Conservation (phyloP, 2,888 invertebrate species). For the Miltochrista miniata region DNA sequence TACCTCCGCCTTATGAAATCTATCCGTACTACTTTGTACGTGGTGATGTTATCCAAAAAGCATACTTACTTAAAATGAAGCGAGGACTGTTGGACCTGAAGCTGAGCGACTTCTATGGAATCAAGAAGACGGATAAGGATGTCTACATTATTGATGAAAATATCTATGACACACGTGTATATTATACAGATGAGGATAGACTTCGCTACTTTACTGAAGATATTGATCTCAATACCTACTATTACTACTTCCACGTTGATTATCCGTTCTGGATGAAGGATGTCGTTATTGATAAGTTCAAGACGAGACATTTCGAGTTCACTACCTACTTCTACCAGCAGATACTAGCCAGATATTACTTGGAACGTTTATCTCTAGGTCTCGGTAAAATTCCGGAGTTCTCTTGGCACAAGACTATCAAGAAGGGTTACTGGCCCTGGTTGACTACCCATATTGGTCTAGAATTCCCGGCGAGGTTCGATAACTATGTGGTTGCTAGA, state of each 20-base stretch:
- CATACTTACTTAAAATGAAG: conserved; percentile 79
- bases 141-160: conserved; percentile 86
- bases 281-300: conserved; percentile 61
- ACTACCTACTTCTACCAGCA: conserved; percentile 86
- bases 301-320: conserved; percentile 76
- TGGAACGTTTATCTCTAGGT: conserved; percentile 80
- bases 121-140: conserved; percentile 75
- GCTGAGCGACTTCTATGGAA: conserved; percentile 79
- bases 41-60: conserved; percentile 85
- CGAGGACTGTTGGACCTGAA: conserved; percentile 71
- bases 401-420: conserved; percentile 70
- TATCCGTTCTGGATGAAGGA: conserved; percentile 86
- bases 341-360: conserved; percentile 84
- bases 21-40: conserved; percentile 87
- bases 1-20: conserved; percentile 84
- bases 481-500: conserved; percentile 62
- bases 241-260: conserved; percentile 84
- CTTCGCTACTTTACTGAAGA: conserved; percentile 87
- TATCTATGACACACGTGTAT: conserved; percentile 82
- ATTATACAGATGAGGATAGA: conserved; percentile 80
- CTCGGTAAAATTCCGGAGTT: conserved; percentile 73
- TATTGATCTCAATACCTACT: conserved; percentile 85
- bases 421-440: conserved; percentile 83
- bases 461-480: conserved; percentile 77
- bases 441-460: conserved; percentile 81